Conservation (phyloP, 2,888 invertebrate species). For the Caenorhabditis wallacei region DNA sequence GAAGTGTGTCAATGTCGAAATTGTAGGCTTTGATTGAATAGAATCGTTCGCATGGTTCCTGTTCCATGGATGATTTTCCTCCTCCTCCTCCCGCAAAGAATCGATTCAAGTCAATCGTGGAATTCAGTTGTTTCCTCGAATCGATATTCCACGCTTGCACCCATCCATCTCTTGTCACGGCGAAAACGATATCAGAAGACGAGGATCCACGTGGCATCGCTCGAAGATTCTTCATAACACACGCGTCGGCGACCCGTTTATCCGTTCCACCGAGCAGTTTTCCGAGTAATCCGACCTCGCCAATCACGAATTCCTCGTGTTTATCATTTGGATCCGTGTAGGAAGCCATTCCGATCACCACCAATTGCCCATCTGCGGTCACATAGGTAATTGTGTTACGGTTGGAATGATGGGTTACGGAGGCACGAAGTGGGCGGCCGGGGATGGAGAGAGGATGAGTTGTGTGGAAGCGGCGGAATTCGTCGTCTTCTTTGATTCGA, state of each 20-base stretch:
- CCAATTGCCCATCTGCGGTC: conserved; percentile 72
- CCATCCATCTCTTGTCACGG: conserved; percentile 63
- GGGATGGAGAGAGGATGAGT: conserved; percentile 64
- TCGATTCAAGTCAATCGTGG: conserved; percentile 42
- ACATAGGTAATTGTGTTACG: conserved; percentile 65
- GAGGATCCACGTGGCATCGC: not conserved
- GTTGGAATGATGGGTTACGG: conserved; percentile 56
- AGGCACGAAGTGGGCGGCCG: conserved; percentile 67
- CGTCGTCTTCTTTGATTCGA: conserved; percentile 66
- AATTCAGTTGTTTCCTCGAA: conserved; percentile 41
- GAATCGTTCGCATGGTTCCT: conserved; percentile 1
- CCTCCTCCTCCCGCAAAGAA: conserved; percentile 19
- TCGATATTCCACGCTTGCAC: conserved; percentile 68
- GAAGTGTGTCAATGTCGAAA: conserved; percentile 44
- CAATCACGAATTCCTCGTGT: conserved; percentile 56
- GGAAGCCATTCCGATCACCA: conserved; percentile 63
- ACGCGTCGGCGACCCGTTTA: conserved; percentile 51
- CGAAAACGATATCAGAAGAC: conserved; percentile 50
- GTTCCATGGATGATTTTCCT: not conserved
- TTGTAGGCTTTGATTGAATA: conserved; percentile 55
- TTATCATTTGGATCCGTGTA: conserved; percentile 42
- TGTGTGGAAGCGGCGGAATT: conserved; percentile 63
- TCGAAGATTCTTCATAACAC: conserved; percentile 41
- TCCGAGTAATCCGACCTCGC: conserved; percentile 45
- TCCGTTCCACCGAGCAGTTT: conserved; percentile 37